Percentiles rank a stretch among this genome's conserved stretches.
phyloP scores from a whole-genome alignment of 2,797 vertebrate genomes.

The Selene dorsalis region DNA sequence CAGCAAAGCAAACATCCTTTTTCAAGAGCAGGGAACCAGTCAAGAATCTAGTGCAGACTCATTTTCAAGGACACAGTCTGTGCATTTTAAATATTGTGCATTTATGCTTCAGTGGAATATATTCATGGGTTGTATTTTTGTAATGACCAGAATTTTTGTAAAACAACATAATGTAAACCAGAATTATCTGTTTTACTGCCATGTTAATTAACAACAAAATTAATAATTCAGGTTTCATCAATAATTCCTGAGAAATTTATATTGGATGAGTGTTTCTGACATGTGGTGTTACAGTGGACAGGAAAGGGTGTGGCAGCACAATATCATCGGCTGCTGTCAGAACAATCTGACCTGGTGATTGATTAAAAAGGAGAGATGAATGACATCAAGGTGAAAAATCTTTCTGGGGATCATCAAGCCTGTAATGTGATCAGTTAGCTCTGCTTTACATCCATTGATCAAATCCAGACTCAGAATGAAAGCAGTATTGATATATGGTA shows the following conservation, averaged over 20 bases:
- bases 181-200: slow-evolving; percentile 13
- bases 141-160: slow-evolving; percentile 8
- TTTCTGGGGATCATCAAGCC: slow-evolving; percentile 5
- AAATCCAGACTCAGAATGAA: background rate
- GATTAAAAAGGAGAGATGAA: slow-evolving; percentile 24
- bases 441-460: background rate
- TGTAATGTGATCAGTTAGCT: background rate
- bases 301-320: slow-evolving; percentile 45
- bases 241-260: slow-evolving; percentile 69
- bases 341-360: slow-evolving; percentile 29
- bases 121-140: background rate
- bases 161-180: slow-evolving; percentile 10
- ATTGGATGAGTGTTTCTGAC: slow-evolving; percentile 58
- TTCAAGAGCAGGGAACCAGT: slow-evolving; percentile 59
- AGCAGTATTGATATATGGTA: background rate
- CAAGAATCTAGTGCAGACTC: slow-evolving; percentile 62
- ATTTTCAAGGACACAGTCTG: slow-evolving; percentile 62
- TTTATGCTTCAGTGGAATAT: slow-evolving; percentile 27
- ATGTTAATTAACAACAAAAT: slow-evolving; percentile 51
- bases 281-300: slow-evolving; percentile 19
- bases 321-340: slow-evolving; percentile 23
- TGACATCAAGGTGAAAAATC: slow-evolving; percentile 31
- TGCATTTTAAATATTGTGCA: slow-evolving; percentile 41
- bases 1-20: slow-evolving; percentile 81
- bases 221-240: slow-evolving; percentile 67